A percentile compares a stretch with the other conserved stretches of the same genome.
These are phyloP conservation scores for Eristalis arbustorum DNA, from an alignment of 2,888 invertebrate genomes.

Conservation along the genomic window DNA sequence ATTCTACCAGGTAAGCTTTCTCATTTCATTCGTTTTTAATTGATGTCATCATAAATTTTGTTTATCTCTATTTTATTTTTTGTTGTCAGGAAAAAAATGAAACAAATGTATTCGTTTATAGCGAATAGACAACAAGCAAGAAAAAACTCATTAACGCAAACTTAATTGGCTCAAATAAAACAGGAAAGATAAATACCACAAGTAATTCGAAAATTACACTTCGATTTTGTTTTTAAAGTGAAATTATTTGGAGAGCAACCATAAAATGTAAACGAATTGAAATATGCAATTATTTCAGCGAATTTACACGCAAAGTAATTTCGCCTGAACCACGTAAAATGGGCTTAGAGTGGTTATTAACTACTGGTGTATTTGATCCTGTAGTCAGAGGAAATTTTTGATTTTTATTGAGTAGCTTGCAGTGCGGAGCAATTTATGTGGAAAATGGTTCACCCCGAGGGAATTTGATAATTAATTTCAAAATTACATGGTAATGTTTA, in stretches of 20 bases:
- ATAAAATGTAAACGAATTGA: conserved; percentile 19
- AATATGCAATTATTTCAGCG: conserved; percentile 16
- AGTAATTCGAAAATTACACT: conserved; percentile 11
- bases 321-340: background rate
- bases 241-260: conserved; percentile 2
- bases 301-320: conserved; percentile 1
- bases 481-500: background rate
- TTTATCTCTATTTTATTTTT: conserved; percentile 3
- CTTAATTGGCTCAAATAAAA: conserved; percentile 36
- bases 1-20: conserved; percentile 29
- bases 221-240: conserved; percentile 1
- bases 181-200: conserved; percentile 19
- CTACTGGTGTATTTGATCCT: background rate
- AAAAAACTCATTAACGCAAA: conserved; percentile 13
- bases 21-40: conserved; percentile 44
- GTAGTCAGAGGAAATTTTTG: background rate
- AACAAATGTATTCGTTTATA: background rate
- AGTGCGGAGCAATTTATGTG: background rate
- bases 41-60: conserved; percentile 32
- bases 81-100: background rate
- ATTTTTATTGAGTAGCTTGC: background rate
- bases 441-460: background rate
- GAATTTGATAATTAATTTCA: background rate
- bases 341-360: conserved; percentile 1
- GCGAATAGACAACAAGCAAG: background rate